These are phyloP conservation scores for Archaeoteleia sp. DNA, from an alignment of 2,888 invertebrate species.

Conservation along the genomic window DNA sequence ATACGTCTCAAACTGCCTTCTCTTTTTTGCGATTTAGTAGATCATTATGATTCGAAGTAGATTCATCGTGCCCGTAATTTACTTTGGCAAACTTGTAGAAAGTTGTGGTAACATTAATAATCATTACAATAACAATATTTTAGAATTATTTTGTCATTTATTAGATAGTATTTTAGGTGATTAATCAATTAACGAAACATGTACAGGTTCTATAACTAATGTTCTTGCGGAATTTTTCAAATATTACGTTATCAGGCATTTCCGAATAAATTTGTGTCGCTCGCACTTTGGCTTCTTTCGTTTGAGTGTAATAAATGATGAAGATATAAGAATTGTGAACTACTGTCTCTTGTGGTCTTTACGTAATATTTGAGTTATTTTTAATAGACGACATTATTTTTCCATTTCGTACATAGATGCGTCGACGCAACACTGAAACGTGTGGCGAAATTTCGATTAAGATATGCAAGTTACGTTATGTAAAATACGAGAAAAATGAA, in stretches of 20 bases:
- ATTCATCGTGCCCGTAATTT: constrained; percentile 2
- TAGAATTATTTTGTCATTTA: neutral
- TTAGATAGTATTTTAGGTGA: no score
- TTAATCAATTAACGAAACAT: no score
- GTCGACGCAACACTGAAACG: constrained; percentile 16
- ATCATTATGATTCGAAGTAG: no score
- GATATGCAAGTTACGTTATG: constrained; percentile 24
- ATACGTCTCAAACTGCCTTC: constrained; percentile 36
- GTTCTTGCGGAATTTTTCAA: no score
- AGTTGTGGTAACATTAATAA: constrained; percentile 7
- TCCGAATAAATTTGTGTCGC: no score
- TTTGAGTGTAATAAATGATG: neutral
- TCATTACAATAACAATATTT: constrained; percentile 2
- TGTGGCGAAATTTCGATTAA: constrained; percentile 20
- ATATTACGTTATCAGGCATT: no score
- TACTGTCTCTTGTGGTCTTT: neutral
- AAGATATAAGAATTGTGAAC: neutral
- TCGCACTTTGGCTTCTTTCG: no score
- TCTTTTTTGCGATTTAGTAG: neutral
- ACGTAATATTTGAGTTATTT: constrained; percentile 3
- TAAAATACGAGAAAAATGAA: constrained; percentile 21
- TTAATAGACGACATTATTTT: constrained; percentile 27
- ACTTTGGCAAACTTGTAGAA: neutral
- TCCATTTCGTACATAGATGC: constrained; percentile 37
- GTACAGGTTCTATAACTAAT: no score